phyloP scores from a whole-genome alignment of 2,797 vertebrate species.

The Erpetoichthys calabaricus region DNA sequence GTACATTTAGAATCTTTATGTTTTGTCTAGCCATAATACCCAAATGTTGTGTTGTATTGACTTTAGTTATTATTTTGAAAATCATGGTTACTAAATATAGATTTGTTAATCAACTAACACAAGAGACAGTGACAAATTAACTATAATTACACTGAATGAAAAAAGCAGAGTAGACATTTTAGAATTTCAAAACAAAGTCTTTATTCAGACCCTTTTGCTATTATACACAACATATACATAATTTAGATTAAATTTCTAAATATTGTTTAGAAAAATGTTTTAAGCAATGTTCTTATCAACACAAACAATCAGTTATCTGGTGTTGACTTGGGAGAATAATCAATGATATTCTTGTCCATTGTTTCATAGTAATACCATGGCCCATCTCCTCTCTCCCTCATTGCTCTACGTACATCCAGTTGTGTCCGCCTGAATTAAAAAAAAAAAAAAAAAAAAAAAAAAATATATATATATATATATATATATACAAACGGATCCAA shows the following conservation, averaged over 20 bases:
- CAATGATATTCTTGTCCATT: constrained; percentile 53
- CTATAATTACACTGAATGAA: no score
- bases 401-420: constrained; percentile 56
- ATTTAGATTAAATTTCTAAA: constrained; percentile 19
- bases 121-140: no score
- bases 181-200: constrained; percentile 29
- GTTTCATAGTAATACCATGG: constrained; percentile 68
- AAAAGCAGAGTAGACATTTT: constrained; percentile 4
- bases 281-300: no score
- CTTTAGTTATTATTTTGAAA: no score
- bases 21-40: no score
- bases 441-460: neutral
- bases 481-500: no score
- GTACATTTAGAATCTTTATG: no score
- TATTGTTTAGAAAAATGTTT: constrained; percentile 14
- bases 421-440: constrained; percentile 48
- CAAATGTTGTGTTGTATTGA: no score
- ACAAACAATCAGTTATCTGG: constrained; percentile 62
- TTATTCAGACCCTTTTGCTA: constrained; percentile 44
- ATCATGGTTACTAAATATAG: no score
- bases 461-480: no score
- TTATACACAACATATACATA: constrained; percentile 33
- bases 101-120: no score
- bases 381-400: constrained; percentile 76
- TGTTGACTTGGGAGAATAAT: constrained; percentile 53